These are phyloP conservation scores for Nymphalis polychloros DNA, from an alignment of 2,888 invertebrate genomes.

Conservation along the genomic window DNA sequence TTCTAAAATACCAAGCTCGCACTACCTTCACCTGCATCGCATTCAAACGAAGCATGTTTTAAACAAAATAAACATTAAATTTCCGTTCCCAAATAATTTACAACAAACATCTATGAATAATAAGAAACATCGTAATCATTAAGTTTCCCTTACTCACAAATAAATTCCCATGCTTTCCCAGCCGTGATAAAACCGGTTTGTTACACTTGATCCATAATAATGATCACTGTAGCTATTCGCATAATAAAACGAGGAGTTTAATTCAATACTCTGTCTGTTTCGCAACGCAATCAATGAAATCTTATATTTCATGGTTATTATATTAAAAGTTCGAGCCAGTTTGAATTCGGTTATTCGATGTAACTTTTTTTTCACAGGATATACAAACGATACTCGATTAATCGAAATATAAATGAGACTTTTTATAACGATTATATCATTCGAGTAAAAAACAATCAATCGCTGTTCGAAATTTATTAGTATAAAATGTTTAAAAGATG, in stretches of 20 bases:
- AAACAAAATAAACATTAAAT: neutral
- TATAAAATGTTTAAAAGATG: no score
- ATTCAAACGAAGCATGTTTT: neutral
- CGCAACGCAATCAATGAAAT: neutral
- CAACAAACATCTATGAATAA: neutral
- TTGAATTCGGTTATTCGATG: no score
- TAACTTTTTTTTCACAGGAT: no score
- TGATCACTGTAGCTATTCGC: constrained; percentile 10
- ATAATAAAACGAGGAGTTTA: neutral
- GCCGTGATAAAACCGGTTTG: constrained; percentile 20
- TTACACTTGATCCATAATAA: constrained; percentile 21
- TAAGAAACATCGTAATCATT: constrained; percentile 11
- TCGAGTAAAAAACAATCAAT: no score
- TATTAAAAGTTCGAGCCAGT: no score
- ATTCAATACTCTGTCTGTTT: constrained; percentile 1
- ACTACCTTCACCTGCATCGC: no score
- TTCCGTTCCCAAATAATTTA: constrained; percentile 3
- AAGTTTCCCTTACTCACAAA: constrained; percentile 14
- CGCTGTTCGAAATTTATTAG: no score
- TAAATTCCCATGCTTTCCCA: constrained; percentile 27
- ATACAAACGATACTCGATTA: no score
- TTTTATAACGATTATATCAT: no score
- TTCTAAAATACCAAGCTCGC: no score
- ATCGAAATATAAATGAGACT: no score
- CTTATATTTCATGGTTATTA: no score